A percentile compares a stretch with the other conserved stretches of the same genome.
Conservation (phyloP, 2,888 invertebrate genomes). For the Pantelozetes paolii region DNA sequence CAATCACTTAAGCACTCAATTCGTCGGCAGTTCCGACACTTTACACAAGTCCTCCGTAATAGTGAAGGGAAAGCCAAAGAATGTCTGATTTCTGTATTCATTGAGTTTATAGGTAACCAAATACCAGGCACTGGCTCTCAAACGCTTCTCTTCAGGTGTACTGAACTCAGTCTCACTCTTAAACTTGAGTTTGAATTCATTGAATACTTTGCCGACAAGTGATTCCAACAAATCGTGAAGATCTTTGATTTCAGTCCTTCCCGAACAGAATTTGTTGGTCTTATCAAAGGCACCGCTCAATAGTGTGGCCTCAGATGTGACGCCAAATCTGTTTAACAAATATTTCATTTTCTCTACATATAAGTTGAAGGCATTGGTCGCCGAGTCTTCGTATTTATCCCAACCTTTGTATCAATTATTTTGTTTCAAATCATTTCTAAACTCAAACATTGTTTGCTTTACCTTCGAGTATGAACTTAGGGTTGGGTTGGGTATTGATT, state of each 20-base stretch:
- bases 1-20: no score
- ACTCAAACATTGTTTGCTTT: neutral
- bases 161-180: constrained; percentile 40
- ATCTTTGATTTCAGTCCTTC: constrained; percentile 42
- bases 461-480: neutral
- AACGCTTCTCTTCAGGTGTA: constrained; percentile 31
- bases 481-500: neutral
- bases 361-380: constrained; percentile 30
- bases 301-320: constrained; percentile 43
- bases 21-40: no score
- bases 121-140: constrained; percentile 45
- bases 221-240: constrained; percentile 35
- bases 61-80: constrained; percentile 45
- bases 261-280: constrained; percentile 36
- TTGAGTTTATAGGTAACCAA: constrained; percentile 7
- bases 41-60: constrained; percentile 41
- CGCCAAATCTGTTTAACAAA: constrained; percentile 44
- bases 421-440: neutral
- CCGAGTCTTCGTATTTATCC: constrained; percentile 42
- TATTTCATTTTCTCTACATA: constrained; percentile 42
- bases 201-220: constrained; percentile 18
- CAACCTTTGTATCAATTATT: constrained; percentile 40
- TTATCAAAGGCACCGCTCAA: constrained; percentile 43
- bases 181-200: constrained; percentile 36
- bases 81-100: constrained; percentile 19